Evolutionary conservation across 2,797 vertebrate genomes (phyloP).

Genomic region (Okamejei kenojei): DNA sequence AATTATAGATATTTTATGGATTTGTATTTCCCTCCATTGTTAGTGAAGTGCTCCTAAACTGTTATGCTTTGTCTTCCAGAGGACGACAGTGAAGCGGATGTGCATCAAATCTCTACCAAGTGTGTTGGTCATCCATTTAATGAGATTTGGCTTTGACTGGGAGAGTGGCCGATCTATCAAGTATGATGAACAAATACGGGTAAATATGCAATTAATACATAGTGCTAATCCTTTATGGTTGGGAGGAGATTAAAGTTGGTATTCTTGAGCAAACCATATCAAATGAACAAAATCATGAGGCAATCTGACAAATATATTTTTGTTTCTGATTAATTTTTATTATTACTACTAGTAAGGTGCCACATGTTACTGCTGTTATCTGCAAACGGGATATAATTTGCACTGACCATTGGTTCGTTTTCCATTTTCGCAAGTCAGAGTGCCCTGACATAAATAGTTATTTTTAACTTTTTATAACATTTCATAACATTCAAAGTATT

Average conservation of each 20-base stretch:
- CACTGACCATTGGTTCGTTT: background rate
- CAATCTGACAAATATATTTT: background rate
- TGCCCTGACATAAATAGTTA: background rate
- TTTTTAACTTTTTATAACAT: background rate
- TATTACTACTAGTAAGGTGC: background rate
- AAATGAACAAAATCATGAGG: background rate
- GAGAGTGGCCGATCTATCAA: slow-evolving; percentile 97
- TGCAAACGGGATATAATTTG: background rate
- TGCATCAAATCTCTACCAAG: slow-evolving; percentile 93
- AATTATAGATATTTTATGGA: background rate
- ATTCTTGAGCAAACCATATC: background rate
- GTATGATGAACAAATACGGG: slow-evolving; percentile 95
- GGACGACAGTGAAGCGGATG: slow-evolving; percentile 93
- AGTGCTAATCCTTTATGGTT: background rate
- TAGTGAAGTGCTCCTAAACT: background rate
- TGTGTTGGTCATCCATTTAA: slow-evolving; percentile 91
- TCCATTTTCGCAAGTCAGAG: background rate
- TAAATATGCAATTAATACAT: slow-evolving; percentile 48
- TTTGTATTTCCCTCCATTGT: background rate
- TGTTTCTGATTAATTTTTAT: background rate
- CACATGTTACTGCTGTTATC: background rate
- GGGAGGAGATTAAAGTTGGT: background rate
- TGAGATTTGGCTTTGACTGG: slow-evolving; percentile 99
- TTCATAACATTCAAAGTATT: background rate
- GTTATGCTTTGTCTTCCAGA: slow-evolving; percentile 59